These are phyloP conservation scores for Drosophila chauvacae DNA, from an alignment of 1,140 invertebrate genomes.

Conservation along the genomic window DNA sequence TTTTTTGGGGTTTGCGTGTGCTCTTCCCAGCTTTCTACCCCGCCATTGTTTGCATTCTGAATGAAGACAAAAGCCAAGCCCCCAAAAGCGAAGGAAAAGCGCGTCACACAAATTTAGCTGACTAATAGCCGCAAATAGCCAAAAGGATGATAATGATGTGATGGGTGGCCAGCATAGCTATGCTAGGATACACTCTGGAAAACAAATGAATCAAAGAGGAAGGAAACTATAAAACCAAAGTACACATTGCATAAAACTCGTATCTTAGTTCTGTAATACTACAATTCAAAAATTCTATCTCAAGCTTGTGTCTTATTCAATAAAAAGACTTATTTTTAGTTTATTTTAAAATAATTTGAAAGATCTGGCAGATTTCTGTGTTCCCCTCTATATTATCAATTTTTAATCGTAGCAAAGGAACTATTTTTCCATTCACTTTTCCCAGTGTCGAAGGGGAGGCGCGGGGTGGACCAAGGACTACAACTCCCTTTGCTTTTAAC, in stretches of 20 bases:
- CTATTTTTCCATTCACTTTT: neutral
- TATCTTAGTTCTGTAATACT: too few species aligned
- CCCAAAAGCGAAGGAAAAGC: constrained; percentile 66
- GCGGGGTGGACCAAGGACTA: constrained; percentile 11
- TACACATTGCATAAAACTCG: too few species aligned
- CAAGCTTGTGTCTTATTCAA: too few species aligned
- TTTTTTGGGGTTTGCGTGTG: constrained; percentile 40
- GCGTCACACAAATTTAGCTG: constrained; percentile 75
- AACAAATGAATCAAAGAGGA: neutral
- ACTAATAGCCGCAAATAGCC: constrained; percentile 65
- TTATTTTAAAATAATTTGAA: too few species aligned
- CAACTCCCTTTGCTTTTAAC: constrained; percentile 80
- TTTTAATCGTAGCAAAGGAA: neutral
- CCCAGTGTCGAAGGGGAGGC: neutral
- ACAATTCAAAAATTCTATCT: too few species aligned
- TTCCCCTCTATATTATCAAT: neutral
- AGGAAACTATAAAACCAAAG: neutral
- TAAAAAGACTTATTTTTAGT: too few species aligned
- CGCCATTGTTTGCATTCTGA: constrained; percentile 77
- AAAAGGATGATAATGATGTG: constrained; percentile 53
- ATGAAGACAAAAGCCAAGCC: constrained; percentile 80
- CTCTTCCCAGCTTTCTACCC: constrained; percentile 52
- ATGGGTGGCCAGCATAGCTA: constrained; percentile 29
- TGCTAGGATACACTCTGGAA: neutral
- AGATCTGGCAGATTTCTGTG: neutral